Evolutionary conservation across 1,140 invertebrate genomes (phyloP), one percentile per base, ranked within the genome.

Genomic region (Hetaerina americana): DNA sequence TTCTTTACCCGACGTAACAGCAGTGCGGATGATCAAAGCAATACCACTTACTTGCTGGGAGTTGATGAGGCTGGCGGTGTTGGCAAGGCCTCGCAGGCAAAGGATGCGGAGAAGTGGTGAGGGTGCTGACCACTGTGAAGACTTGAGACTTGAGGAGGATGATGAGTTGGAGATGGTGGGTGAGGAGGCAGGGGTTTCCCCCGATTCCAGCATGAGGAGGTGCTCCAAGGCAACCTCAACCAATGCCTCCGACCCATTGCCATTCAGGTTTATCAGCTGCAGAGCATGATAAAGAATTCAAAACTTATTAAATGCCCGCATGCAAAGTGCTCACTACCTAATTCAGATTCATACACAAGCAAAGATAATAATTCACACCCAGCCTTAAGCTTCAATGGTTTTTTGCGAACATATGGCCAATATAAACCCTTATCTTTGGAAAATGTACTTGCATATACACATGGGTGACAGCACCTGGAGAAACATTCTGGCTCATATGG

Each of bases 221-320:
- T 83, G 85, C 57, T 84, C 83, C 72, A 89, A 79, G 0, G 89
- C 81, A 5, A 84, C 82, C 70, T 89, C 87, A 26, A 87, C 79
- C 12, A 88, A 78, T 0, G 80, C 78, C 0, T 76, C 28, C 71
- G 84, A 81, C 68, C 84, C 82, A 76, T 81, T 82, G 72, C 82
- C 83, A 76, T 40, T 66, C 49, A 31, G 68, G 25, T 71, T 69
- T 66, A 27, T 26, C 18, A 25, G 66, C 5, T 24, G 22, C n/a
- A 69, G n/a, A 40, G 18, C n/a, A n/a, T n/a, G n/a, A n/a, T n/a
- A n/a, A n/a, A n/a, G n/a, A n/a, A n/a, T n/a, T n/a, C n/a, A n/a
- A n/a, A n/a, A n/a, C n/a, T n/a, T n/a, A n/a, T n/a, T n/a, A n/a
- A n/a, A n/a, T n/a, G n/a, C n/a, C n/a, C n/a, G n/a, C n/a, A n/a